These are phyloP conservation scores for Crenichthys baileyi DNA, from an alignment of 2,797 vertebrate species.

Conservation along the genomic window DNA sequence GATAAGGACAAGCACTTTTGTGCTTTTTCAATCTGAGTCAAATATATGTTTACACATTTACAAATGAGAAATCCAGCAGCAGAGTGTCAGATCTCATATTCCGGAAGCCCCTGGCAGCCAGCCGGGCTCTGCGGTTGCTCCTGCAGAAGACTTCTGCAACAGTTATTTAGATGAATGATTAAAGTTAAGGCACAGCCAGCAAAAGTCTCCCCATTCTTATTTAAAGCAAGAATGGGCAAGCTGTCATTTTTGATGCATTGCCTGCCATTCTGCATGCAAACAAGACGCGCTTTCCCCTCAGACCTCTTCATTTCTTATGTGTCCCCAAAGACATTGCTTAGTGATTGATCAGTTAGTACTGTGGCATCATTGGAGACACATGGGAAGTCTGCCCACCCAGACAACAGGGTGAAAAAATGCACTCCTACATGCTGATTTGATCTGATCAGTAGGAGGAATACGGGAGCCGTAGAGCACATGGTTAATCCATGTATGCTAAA, in stretches of 20 bases:
- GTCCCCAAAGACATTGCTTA: conserved; percentile 53
- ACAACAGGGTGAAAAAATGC: conserved; percentile 28
- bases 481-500: conserved; percentile 71
- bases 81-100: conserved; percentile 75
- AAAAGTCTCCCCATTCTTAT: conserved; percentile 79
- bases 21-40: conserved; percentile 76
- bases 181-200: conserved; percentile 81
- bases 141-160: conserved; percentile 68
- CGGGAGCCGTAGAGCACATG: conserved; percentile 47
- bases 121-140: conserved; percentile 40
- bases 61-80: conserved; percentile 79
- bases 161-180: conserved; percentile 88
- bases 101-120: conserved; percentile 37
- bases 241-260: conserved; percentile 87
- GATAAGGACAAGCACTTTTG: conserved; percentile 54
- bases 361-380: conserved; percentile 65
- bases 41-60: conserved; percentile 84
- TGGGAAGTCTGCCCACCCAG: conserved; percentile 57
- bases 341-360: conserved; percentile 78
- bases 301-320: conserved; percentile 30
- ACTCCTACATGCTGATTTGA: conserved; percentile 55
- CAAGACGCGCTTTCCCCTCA: conserved; percentile 49
- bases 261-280: conserved; percentile 81
- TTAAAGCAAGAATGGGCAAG: conserved; percentile 80
- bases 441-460: conserved; percentile 56